Conservation (phyloP, 1,140 invertebrate genomes). For the Hormaphis cornu region DNA sequence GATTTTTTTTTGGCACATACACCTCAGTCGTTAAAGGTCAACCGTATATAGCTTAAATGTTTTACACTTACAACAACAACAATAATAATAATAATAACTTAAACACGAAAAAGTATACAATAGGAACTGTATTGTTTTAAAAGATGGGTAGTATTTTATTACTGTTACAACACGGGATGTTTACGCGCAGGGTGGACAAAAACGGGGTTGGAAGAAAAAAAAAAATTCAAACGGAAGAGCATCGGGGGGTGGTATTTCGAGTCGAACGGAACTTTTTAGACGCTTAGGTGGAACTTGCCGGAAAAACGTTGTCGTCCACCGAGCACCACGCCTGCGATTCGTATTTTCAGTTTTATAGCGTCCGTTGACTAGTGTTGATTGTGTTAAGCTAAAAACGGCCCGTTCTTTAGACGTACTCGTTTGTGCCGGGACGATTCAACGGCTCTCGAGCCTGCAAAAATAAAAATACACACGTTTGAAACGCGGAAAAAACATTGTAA, state of each 20-base stretch:
- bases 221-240: no score
- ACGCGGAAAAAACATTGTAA: no score
- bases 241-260: no score
- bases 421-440: constrained; percentile 58
- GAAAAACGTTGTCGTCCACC: not conserved
- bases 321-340: not conserved
- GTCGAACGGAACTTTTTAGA: no score
- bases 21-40: constrained; percentile 25
- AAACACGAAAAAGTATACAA: constrained; percentile 25
- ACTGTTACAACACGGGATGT: no score
- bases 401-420: constrained; percentile 54
- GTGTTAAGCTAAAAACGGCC: constrained; percentile 4
- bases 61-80: not conserved
- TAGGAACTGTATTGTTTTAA: constrained; percentile 23
- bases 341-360: not conserved
- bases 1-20: constrained; percentile 1
- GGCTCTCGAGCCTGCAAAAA: constrained; percentile 60
- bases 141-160: not conserved
- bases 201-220: no score
- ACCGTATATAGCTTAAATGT: constrained; percentile 23
- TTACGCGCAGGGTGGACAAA: no score
- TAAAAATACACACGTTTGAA: constrained; percentile 40
- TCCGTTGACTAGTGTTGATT: constrained; percentile 20
- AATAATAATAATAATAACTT: constrained; percentile 9
- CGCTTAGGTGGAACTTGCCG: constrained; percentile 21